Evolutionary conservation across 2,797 vertebrate genomes (phyloP).

Genomic region (Intellagama lesueurii): DNA sequence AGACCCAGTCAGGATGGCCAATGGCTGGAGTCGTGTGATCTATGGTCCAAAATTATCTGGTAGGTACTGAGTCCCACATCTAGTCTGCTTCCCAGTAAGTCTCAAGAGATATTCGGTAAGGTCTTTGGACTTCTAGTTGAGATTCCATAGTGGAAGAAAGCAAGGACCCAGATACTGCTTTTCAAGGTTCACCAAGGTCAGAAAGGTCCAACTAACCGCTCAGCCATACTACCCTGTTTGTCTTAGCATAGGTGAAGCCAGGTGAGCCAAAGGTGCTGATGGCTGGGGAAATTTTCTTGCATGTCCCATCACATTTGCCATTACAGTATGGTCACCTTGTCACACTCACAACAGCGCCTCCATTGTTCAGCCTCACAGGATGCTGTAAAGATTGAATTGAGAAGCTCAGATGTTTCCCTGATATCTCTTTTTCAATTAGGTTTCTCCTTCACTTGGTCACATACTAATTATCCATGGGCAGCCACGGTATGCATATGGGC

Average conservation of each 20-base stretch:
- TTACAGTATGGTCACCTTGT: neutral
- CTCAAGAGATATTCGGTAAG: neutral
- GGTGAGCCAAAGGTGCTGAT: too few relatives aligned
- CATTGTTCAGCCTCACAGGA: neutral
- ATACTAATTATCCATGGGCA: neutral
- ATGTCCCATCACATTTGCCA: neutral
- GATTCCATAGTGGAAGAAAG: neutral
- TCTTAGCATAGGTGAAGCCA: too few relatives aligned
- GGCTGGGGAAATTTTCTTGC: too few relatives aligned
- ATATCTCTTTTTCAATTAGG: constrained; percentile 49
- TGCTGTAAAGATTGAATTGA: neutral
- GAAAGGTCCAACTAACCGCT: too few relatives aligned
- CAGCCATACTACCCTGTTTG: too few relatives aligned
- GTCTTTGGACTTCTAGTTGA: neutral
- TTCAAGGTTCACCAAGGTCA: too few relatives aligned
- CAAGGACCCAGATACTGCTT: neutral
- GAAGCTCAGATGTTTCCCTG: constrained; percentile 56
- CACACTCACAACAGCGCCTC: neutral
- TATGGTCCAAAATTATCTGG: too few relatives aligned
- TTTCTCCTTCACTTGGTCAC: constrained; percentile 1
- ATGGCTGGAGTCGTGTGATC: too few relatives aligned
- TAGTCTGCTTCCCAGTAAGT: too few relatives aligned
- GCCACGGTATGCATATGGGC: neutral
- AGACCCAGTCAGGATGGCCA: too few relatives aligned
- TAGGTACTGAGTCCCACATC: too few relatives aligned